Conservation (phyloP, 2,113 vertebrate genomes). For the Ovis aries region ARS-UI_Ramb_v3.0 NC_056074.1:1908001-1908500, state of each 20-base stretch:
- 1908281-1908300: not conserved
- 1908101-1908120: not conserved
- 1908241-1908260: not conserved
- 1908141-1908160: not conserved
- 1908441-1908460: not conserved
- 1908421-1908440: not conserved
- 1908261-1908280: not conserved
- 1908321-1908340: not conserved
- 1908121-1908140: not conserved
- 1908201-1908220: not conserved
- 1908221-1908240: not conserved
- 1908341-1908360: not conserved
- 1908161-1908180: fast-evolving
- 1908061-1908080: not conserved
- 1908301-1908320: not conserved
- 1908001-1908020: not conserved
- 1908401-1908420: not conserved
- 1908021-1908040: not conserved
- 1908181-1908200: not conserved
- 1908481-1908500: no score
- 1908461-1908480: not conserved
- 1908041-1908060: not conserved
- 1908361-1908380: not conserved
- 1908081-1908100: not conserved
- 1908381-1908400: not conserved